A percentile compares a stretch with the other conserved stretches of the same genome.
These are phyloP conservation scores for Teleogryllus occipitalis DNA, from an alignment of 1,140 invertebrate species.

Conservation along the genomic window DNA sequence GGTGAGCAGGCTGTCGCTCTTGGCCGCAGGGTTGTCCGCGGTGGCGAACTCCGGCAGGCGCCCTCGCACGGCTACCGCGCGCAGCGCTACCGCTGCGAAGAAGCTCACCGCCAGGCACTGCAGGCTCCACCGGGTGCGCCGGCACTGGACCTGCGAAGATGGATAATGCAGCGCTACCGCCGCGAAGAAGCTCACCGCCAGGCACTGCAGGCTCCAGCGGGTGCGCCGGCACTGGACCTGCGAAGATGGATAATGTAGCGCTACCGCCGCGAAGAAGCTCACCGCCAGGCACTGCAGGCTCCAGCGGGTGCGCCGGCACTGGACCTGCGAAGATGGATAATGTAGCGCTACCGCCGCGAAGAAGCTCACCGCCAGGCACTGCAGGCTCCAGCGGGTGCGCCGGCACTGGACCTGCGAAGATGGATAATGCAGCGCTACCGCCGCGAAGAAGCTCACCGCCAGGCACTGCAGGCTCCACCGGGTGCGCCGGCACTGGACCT, in stretches of 20 bases:
- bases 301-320: no score
- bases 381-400: no score
- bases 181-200: constrained; percentile 38
- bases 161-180: constrained; percentile 35
- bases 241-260: not conserved
- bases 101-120: constrained; percentile 31
- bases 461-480: no score
- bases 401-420: no score
- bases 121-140: not conserved
- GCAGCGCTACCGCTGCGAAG: constrained; percentile 41
- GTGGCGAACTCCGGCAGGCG: constrained; percentile 70
- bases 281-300: no score
- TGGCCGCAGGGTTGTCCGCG: constrained; percentile 84
- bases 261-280: no score
- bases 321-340: no score
- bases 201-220: not conserved
- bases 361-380: no score
- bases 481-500: no score
- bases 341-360: no score
- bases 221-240: not conserved
- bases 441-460: no score
- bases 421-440: no score
- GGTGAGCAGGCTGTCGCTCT: constrained; percentile 59
- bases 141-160: not conserved
- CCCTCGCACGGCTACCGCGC: constrained; percentile 47